Percentiles rank a stretch among this genome's conserved stretches.
Conservation (phyloP, 2,888 invertebrate genomes). For the Drosophila eohydei region DNA sequence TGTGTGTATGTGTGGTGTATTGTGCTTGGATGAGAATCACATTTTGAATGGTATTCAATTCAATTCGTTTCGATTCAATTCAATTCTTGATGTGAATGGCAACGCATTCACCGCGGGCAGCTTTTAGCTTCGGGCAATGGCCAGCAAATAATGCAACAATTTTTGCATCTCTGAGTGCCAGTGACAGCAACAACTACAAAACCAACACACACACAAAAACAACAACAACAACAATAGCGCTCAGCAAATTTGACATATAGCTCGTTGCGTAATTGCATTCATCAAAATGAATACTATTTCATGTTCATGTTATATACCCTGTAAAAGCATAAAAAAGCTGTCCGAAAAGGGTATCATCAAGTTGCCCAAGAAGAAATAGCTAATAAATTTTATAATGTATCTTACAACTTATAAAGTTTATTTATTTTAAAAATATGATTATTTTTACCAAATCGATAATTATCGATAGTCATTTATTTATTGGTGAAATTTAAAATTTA, state of each 20-base stretch:
- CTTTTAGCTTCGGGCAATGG: slow-evolving; percentile 52
- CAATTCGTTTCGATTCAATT: slow-evolving; percentile 55
- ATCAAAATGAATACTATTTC: slow-evolving; percentile 50
- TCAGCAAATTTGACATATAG: slow-evolving; percentile 42
- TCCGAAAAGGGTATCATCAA: no score
- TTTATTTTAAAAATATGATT: not conserved
- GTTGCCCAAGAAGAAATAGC: not conserved
- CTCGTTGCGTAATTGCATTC: slow-evolving; percentile 69
- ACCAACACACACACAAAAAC: slow-evolving; percentile 1
- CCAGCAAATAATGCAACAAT: slow-evolving; percentile 62
- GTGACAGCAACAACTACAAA: slow-evolving; percentile 26
- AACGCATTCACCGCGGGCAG: slow-evolving; percentile 32
- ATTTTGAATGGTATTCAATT: slow-evolving; percentile 55
- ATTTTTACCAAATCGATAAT: not conserved
- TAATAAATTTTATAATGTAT: not conserved
- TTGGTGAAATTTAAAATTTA: not conserved
- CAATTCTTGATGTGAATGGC: slow-evolving; percentile 39
- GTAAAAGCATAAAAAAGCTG: not conserved
- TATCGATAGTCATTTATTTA: not conserved
- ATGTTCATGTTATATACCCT: slow-evolving; percentile 16
- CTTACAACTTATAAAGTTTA: not conserved
- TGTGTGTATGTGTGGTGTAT: slow-evolving; percentile 10
- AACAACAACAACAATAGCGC: slow-evolving; percentile 2
- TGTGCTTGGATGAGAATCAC: slow-evolving; percentile 31
- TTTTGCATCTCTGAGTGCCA: slow-evolving; percentile 47